phyloP scores from a whole-genome alignment of 2,888 invertebrate species.

The Drosophila barbarae region DNA sequence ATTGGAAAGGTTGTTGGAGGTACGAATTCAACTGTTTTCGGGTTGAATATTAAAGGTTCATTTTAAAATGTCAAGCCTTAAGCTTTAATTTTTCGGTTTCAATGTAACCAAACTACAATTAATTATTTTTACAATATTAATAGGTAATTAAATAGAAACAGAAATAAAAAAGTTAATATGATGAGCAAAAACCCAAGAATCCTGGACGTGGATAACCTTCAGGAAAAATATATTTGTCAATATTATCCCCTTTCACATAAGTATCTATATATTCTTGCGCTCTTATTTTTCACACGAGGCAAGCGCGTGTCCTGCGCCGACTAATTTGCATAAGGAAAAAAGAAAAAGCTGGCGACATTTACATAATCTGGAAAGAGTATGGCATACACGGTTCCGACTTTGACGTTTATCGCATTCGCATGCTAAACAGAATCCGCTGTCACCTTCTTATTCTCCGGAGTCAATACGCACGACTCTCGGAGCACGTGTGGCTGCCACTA shows the following conservation, averaged over 20 bases:
- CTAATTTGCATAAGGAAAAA: conserved; percentile 37
- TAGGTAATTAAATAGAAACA: neutral
- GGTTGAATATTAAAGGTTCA: neutral
- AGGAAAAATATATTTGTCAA: conserved; percentile 14
- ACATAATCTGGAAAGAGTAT: conserved; percentile 35
- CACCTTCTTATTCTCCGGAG: conserved; percentile 29
- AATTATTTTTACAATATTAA: neutral
- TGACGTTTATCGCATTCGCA: conserved; percentile 41
- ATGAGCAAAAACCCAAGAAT: no score
- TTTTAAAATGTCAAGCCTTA: neutral
- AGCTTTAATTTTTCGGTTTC: neutral
- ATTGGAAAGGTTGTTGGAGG: conserved; percentile 10
- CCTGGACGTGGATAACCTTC: neutral
- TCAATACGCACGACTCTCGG: conserved; percentile 24
- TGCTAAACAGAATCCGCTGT: conserved; percentile 29
- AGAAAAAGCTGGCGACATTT: conserved; percentile 18
- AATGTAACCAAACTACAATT: neutral
- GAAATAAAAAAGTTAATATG: neutral
- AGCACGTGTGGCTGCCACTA: conserved; percentile 32
- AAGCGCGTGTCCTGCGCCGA: conserved; percentile 24
- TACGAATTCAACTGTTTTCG: neutral
- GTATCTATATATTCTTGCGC: conserved; percentile 2
- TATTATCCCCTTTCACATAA: conserved; percentile 7
- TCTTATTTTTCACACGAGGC: conserved; percentile 22
- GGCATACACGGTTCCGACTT: conserved; percentile 16